Percentiles rank a stretch among this genome's conserved stretches.
These are phyloP conservation scores for Mamestra brassicae DNA, from an alignment of 2,888 invertebrate species.

Conservation along the genomic window DNA sequence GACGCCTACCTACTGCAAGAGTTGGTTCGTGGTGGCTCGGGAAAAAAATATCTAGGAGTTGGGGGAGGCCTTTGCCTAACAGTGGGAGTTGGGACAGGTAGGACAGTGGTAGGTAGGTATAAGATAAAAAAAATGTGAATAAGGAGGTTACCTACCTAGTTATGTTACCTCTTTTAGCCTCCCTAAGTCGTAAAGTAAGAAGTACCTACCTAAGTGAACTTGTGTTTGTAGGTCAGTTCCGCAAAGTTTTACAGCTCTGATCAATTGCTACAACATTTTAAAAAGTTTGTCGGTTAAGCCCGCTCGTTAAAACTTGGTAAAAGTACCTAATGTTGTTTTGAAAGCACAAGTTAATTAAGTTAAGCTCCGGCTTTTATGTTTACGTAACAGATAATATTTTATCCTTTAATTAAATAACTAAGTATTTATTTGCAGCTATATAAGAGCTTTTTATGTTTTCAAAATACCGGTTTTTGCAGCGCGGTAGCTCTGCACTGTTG, in stretches of 20 bases:
- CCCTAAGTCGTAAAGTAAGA: too few species aligned
- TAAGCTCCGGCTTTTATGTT: constrained; percentile 28
- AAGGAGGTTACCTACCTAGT: too few species aligned
- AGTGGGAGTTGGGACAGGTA: too few species aligned
- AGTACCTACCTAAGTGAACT: too few species aligned
- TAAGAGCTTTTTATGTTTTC: constrained; percentile 46
- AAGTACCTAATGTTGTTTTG: constrained; percentile 20
- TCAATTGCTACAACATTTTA: constrained; percentile 1
- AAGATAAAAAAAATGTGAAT: too few species aligned
- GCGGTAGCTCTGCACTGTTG: constrained; percentile 67
- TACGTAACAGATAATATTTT: constrained; percentile 38
- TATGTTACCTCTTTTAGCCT: too few species aligned
- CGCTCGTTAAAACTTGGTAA: constrained; percentile 18
- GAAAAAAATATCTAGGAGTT: too few species aligned
- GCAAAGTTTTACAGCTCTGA: constrained; percentile 2
- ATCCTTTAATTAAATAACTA: constrained; percentile 35
- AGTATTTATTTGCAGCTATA: constrained; percentile 51
- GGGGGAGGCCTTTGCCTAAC: too few species aligned
- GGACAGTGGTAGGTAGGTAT: too few species aligned
- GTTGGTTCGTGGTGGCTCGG: too few species aligned
- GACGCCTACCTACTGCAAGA: too few species aligned
- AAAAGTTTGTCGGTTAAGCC: constrained; percentile 3
- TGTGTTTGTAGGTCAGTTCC: constrained; percentile 4
- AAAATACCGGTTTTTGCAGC: constrained; percentile 69
- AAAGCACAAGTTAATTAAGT: constrained; percentile 25